These are phyloP conservation scores for Pleuronectes platessa DNA, from an alignment of 2,113 vertebrate genomes.

Conservation along the genomic window DNA sequence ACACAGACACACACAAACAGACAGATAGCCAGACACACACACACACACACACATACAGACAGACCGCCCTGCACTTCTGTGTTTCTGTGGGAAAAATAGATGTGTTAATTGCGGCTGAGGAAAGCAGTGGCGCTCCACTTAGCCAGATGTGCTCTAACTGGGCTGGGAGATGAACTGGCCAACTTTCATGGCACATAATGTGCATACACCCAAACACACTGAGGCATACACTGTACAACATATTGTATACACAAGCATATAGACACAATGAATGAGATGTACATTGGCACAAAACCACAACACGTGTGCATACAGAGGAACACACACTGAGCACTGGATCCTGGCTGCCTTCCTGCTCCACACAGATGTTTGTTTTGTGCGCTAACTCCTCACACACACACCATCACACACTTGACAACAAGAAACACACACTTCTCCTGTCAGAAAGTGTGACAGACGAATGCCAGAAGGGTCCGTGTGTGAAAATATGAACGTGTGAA, in stretches of 20 bases:
- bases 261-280: background rate
- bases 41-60: background rate
- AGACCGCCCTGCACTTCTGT: slow-evolving; percentile 10
- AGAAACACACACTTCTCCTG: slow-evolving; percentile 27
- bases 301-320: background rate
- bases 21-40: background rate
- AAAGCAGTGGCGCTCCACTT: slow-evolving; percentile 35
- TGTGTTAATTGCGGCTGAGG: slow-evolving; percentile 62
- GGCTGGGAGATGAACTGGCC: slow-evolving; percentile 13
- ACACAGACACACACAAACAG: background rate
- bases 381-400: slow-evolving; percentile 17
- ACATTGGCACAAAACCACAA: background rate
- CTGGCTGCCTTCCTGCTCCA: slow-evolving; percentile 37
- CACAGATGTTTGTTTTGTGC: background rate
- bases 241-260: background rate
- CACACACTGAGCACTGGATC: slow-evolving; percentile 5
- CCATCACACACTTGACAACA: slow-evolving; percentile 1
- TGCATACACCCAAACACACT: background rate
- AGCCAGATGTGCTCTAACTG: slow-evolving; percentile 36
- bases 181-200: slow-evolving; percentile 16
- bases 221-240: background rate
- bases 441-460: slow-evolving; percentile 31
- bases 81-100: slow-evolving; percentile 53
- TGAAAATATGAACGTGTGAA: slow-evolving; percentile 26
- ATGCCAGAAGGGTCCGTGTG: slow-evolving; percentile 2